These are phyloP conservation scores for Lasioglossum calceatum DNA, from an alignment of 2,888 invertebrate genomes.

Conservation along the genomic window DNA sequence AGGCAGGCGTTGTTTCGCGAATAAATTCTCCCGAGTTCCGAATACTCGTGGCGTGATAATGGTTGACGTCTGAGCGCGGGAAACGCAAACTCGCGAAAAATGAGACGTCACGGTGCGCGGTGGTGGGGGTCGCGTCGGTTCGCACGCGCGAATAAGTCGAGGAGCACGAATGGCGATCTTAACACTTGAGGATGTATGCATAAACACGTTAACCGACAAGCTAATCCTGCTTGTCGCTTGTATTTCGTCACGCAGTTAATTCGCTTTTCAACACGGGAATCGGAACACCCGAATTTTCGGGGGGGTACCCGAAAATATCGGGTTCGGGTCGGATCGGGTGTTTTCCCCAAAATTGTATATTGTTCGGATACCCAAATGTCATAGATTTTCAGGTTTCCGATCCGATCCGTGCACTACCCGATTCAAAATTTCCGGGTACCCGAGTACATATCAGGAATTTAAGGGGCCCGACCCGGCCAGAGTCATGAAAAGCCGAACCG, in stretches of 20 bases:
- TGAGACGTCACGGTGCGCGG: conserved; percentile 53
- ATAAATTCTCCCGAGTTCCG: not conserved
- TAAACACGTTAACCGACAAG: not conserved
- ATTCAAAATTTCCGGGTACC: too few relatives aligned
- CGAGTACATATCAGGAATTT: too few relatives aligned
- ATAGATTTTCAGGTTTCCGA: too few relatives aligned
- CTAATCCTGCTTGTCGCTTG: not conserved
- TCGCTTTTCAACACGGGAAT: too few relatives aligned
- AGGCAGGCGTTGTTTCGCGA: not conserved
- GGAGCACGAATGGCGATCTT: conserved; percentile 7
- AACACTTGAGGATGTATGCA: not conserved
- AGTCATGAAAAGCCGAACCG: too few relatives aligned
- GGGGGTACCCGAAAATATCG: too few relatives aligned
- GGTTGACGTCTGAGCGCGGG: conserved; percentile 31
- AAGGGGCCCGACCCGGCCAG: too few relatives aligned
- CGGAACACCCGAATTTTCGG: too few relatives aligned
- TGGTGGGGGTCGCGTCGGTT: conserved; percentile 43
- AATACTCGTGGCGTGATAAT: conserved; percentile 14
- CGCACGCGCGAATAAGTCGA: conserved; percentile 44
- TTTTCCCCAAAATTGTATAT: too few relatives aligned
- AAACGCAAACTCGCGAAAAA: conserved; percentile 70
- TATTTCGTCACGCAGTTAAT: not conserved
- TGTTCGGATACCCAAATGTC: too few relatives aligned
- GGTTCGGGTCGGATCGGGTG: too few relatives aligned
- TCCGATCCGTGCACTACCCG: too few relatives aligned